Conservation (phyloP, 2,113 vertebrate species). For the Neolamprologus toae region DNA sequence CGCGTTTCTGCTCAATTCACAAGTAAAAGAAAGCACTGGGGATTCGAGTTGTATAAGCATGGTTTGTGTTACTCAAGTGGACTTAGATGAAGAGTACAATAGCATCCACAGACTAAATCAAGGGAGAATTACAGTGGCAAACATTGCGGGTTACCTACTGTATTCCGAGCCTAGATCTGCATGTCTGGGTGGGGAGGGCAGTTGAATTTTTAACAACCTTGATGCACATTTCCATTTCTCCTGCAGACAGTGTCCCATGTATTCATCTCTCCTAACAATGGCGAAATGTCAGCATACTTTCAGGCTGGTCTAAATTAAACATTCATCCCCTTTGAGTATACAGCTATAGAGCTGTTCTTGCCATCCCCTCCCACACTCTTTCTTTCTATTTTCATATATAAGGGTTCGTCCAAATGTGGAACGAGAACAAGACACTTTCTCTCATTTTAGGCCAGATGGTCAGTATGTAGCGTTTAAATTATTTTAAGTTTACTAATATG, state of each 20-base stretch:
- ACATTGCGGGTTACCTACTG: background rate
- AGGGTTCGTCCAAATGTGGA: background rate
- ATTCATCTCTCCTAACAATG: conserved; percentile 64
- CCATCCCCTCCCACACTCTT: conserved; percentile 17
- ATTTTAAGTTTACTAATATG: background rate
- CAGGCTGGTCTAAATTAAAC: conserved; percentile 68
- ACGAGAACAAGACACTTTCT: background rate
- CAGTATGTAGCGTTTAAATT: background rate
- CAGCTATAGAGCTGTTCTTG: conserved; percentile 25
- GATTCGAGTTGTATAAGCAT: background rate
- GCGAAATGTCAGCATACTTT: conserved; percentile 67
- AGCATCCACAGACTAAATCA: background rate
- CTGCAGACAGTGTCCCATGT: conserved; percentile 57
- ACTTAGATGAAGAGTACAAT: background rate
- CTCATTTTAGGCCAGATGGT: background rate
- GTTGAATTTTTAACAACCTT: conserved; percentile 62
- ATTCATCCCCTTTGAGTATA: conserved; percentile 56
- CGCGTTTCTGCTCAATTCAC: background rate
- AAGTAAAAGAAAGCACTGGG: background rate
- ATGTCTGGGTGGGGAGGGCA: background rate
- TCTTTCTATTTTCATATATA: conserved; percentile 26
- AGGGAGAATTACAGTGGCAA: background rate
- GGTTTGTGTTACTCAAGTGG: background rate
- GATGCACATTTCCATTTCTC: conserved; percentile 61
- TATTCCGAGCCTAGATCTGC: conserved; percentile 23